These are phyloP conservation scores for Lates calcarifer DNA, from an alignment of 2,113 vertebrate genomes.

Conservation along the genomic window DNA sequence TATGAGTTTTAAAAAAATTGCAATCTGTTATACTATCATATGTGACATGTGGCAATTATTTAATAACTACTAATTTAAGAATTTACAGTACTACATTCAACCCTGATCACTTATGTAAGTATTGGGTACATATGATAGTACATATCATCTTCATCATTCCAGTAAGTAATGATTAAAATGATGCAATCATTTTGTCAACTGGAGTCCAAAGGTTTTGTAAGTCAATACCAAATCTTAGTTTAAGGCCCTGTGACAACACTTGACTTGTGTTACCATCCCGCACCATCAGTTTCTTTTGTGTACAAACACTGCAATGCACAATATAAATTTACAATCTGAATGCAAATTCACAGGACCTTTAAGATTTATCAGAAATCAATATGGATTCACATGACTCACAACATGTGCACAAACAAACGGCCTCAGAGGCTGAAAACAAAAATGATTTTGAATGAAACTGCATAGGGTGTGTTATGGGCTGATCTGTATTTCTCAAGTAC, in stretches of 20 bases:
- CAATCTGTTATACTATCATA: neutral
- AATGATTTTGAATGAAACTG: constrained; percentile 23
- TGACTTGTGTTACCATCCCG: neutral
- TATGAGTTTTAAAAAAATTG: neutral
- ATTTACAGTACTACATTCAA: neutral
- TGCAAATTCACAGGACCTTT: neutral
- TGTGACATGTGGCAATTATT: neutral
- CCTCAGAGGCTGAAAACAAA: neutral
- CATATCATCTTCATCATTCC: neutral
- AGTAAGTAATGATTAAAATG: neutral
- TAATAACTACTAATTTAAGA: neutral
- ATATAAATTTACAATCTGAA: neutral
- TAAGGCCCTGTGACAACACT: neutral
- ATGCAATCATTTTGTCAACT: neutral
- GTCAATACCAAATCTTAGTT: neutral
- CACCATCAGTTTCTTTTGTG: neutral
- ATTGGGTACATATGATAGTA: neutral
- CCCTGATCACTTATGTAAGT: neutral
- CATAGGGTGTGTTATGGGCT: constrained; percentile 34
- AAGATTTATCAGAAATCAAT: neutral
- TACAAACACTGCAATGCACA: neutral
- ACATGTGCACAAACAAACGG: neutral
- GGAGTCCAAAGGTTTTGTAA: neutral
- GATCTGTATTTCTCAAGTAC: constrained; percentile 6
- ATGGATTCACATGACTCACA: neutral